These are phyloP conservation scores for Phoeniculus purpureus DNA, from an alignment of 2,797 vertebrate genomes.

Conservation along the genomic window DNA sequence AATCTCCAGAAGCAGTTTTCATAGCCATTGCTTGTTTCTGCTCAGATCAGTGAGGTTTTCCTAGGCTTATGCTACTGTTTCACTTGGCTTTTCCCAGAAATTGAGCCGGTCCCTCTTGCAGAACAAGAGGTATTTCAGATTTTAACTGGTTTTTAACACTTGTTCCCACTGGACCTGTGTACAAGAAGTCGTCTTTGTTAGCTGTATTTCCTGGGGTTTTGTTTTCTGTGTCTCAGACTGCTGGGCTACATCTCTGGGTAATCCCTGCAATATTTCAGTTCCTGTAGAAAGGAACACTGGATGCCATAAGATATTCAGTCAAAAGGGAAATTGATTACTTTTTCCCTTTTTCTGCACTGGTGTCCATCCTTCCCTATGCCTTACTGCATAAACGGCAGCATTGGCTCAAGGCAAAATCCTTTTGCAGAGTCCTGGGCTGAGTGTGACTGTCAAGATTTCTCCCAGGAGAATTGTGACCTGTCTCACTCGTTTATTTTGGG, in stretches of 20 bases:
- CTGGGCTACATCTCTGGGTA: background rate
- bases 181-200: background rate
- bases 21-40: background rate
- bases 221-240: background rate
- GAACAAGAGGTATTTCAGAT: background rate
- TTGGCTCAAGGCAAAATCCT: background rate
- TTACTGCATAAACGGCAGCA: background rate
- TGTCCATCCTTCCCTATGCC: background rate
- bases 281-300: background rate
- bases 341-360: background rate
- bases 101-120: background rate
- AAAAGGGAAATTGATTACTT: background rate
- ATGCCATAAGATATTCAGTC: background rate
- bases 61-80: background rate
- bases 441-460: background rate
- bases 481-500: background rate
- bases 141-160: background rate
- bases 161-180: background rate
- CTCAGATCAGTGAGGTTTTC: background rate
- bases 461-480: background rate
- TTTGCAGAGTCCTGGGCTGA: background rate
- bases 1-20: background rate
- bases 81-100: background rate
- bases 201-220: background rate
- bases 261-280: background rate